phyloP scores from a whole-genome alignment of 2,113 vertebrate species.

The Bettongia penicillata region DNA sequence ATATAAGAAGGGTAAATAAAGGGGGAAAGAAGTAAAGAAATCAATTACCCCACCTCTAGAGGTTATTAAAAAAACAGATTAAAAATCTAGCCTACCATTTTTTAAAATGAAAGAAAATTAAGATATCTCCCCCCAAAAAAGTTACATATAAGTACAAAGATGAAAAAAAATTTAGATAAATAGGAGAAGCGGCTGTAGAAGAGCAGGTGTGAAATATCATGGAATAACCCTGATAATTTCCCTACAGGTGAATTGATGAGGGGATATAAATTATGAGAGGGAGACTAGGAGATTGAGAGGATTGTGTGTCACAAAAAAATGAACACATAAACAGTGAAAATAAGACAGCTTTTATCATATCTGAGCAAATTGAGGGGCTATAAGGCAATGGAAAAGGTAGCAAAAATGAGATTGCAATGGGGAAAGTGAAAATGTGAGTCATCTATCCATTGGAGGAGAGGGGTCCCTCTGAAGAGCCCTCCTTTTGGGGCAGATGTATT shows the following conservation, averaged over 20 bases:
- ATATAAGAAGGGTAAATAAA: neutral
- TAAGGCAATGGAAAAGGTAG: neutral
- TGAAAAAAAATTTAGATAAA: neutral
- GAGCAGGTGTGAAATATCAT: neutral
- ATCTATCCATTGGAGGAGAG: neutral
- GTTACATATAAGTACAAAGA: neutral
- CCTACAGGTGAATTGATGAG: neutral
- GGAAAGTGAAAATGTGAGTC: neutral
- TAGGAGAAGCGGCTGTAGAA: neutral
- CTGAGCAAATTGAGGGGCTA: neutral
- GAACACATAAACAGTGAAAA: neutral
- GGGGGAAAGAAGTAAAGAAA: neutral
- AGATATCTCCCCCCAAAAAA: neutral
- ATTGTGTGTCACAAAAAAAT: neutral
- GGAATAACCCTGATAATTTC: neutral
- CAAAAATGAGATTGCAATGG: neutral
- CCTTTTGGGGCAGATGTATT: neutral
- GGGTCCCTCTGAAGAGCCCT: neutral
- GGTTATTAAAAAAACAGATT: neutral
- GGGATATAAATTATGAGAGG: neutral
- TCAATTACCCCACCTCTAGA: neutral
- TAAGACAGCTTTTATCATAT: neutral
- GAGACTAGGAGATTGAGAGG: neutral
- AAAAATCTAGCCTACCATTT: neutral
- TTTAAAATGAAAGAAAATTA: neutral